Evolutionary conservation across 2,888 invertebrate species (phyloP), one percentile per base, ranked within the genome.

Genomic region (Cyclophora albipunctata): DNA sequence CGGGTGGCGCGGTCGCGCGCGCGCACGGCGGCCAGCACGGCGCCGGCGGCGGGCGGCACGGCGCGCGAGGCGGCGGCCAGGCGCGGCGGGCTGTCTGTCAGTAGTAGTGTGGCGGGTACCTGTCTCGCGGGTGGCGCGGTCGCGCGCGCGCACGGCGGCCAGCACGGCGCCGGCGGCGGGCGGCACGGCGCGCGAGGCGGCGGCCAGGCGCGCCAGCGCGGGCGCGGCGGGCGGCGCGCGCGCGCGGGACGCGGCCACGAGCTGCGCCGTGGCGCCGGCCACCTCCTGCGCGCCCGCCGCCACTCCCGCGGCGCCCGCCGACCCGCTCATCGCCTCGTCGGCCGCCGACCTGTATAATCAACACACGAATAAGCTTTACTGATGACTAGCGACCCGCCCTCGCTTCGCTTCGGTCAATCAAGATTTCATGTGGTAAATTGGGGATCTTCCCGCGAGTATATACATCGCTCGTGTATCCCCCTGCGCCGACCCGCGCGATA

Each of bases 231-330:
- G 91, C 66, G 96, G 94, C 0, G 99, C 98, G 83, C 99, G 97
- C 4, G 99, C 99, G 51, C 96, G 92, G 59, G 98, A 98, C 7
- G 99, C 97, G 0, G 99, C 98, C 48, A 99, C 99, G 52, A 99
- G 90, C 84, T 99, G 99, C 46, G 98, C 98, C 2, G 99, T 99
- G 62, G 98, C 52, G 97, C 98, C 51, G 95, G 99, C 71, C 95
- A 96, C 55, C 96, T 98, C 50, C 84, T 99, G 98, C 34, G 99
- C 98, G 4, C 98, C 98, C 0, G 98, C 99, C 53, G 98, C 95
- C 54, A 99, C 91, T 73, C 96, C 96, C 73, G 98, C 97, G 71
- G 96, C 92, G 76, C 97, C 97, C 0, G 96, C 96, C 59, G 93
- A 91, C 6, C 93, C 93, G 34, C 92, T 92, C 33, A 98, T 95